Evolutionary conservation across 2,888 invertebrate species (phyloP).

Genomic region (Slavum lentiscoides): DNA sequence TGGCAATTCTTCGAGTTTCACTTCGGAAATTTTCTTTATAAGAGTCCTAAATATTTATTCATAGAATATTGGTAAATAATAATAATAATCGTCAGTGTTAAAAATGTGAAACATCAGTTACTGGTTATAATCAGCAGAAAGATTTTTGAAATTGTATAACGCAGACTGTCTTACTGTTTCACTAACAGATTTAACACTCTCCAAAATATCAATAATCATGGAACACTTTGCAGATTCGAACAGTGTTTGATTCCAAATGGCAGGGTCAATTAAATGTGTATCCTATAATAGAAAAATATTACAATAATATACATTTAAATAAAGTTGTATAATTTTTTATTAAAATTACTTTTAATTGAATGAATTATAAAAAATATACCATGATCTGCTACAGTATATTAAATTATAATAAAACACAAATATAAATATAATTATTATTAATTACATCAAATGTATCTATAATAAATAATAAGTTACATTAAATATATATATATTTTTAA

Average conservation of each 20-base stretch:
- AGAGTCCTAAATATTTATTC: constrained; percentile 42
- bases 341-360: background rate
- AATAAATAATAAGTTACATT: too few relatives aligned
- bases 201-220: constrained; percentile 84
- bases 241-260: constrained; percentile 72
- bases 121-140: constrained; percentile 71
- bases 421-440: too few relatives aligned
- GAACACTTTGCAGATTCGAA: constrained; percentile 84
- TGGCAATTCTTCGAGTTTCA: constrained; percentile 68
- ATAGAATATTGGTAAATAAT: background rate
- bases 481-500: too few relatives aligned
- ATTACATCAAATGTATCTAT: too few relatives aligned
- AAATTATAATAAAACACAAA: too few relatives aligned
- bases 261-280: constrained; percentile 17
- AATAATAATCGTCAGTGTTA: background rate
- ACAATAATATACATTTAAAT: background rate
- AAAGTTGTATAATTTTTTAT: background rate
- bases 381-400: too few relatives aligned
- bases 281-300: constrained; percentile 24
- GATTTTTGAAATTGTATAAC: constrained; percentile 71
- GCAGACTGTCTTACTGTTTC: constrained; percentile 74
- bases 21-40: constrained; percentile 51
- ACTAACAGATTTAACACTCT: constrained; percentile 77
- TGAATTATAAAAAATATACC: too few relatives aligned
- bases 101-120: constrained; percentile 58